Evolutionary conservation across 2,113 vertebrate species (phyloP).

Genomic region (Nothocercus nigrocapillus): DNA sequence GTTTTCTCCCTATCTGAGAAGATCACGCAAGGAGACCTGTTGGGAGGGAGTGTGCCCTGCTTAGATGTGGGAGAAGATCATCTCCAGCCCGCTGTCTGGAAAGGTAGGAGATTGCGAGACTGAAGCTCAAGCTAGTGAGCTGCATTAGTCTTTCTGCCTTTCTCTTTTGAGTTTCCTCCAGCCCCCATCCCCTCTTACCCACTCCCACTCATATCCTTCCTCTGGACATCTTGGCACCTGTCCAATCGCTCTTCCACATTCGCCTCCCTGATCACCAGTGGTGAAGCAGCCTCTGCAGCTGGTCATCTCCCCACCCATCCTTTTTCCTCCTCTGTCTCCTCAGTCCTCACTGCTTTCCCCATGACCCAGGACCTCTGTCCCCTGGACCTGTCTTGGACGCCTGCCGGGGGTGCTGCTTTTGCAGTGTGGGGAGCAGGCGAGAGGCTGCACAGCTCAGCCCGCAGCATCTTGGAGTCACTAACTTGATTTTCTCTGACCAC

Average conservation of each 20-base stretch:
- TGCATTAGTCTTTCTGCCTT: background rate
- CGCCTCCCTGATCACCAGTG: background rate
- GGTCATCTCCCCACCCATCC: background rate
- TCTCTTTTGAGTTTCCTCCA: background rate
- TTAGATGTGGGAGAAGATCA: accelerated
- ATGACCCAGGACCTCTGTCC: background rate
- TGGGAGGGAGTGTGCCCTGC: background rate
- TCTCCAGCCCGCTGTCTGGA: background rate
- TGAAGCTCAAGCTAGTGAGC: background rate
- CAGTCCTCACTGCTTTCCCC: background rate
- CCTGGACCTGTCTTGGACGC: background rate
- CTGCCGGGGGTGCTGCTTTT: background rate
- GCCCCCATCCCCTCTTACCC: background rate
- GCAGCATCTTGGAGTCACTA: background rate
- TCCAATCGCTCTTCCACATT: background rate
- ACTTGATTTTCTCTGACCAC: background rate
- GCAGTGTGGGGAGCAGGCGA: background rate
- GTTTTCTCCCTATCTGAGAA: background rate
- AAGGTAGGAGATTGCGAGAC: background rate
- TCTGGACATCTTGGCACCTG: accelerated
- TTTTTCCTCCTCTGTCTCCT: background rate
- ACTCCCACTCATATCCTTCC: accelerated
- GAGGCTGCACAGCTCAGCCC: too few relatives aligned
- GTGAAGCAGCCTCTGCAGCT: background rate
- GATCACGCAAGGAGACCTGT: accelerated